These are phyloP conservation scores for Onychomys arenicola DNA, from an alignment of 2,797 vertebrate genomes.

Conservation along the genomic window DNA sequence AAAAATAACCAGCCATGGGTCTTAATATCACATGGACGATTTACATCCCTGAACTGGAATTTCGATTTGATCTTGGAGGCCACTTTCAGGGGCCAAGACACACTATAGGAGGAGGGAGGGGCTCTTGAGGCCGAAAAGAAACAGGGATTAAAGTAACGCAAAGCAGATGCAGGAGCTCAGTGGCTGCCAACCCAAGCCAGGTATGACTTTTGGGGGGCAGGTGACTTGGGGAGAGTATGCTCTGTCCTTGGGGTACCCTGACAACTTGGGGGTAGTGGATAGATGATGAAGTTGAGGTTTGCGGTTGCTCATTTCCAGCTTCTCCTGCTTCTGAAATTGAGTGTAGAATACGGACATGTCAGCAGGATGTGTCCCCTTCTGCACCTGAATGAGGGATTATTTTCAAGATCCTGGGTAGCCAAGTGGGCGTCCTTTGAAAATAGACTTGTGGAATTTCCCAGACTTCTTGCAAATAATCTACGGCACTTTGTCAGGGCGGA, in stretches of 20 bases:
- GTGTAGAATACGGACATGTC: not conserved
- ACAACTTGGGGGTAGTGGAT: accelerated
- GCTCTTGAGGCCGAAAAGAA: not conserved
- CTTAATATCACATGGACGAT: slow-evolving; percentile 69
- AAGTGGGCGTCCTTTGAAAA: slow-evolving; percentile 65
- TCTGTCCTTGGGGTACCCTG: accelerated
- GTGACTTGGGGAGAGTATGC: not conserved
- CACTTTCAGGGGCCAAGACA: slow-evolving; percentile 42
- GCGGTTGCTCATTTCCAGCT: accelerated
- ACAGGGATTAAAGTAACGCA: not conserved
- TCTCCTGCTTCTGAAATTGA: not conserved
- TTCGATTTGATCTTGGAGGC: slow-evolving; percentile 66
- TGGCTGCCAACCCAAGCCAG: not conserved
- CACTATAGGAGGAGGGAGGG: not conserved
- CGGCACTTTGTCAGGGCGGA: slow-evolving; percentile 69
- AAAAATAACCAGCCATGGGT: slow-evolving; percentile 38
- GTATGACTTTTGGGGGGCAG: not conserved
- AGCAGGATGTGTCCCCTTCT: not conserved
- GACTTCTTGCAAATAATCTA: slow-evolving; percentile 72
- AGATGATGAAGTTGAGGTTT: not conserved
- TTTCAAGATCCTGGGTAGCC: not conserved
- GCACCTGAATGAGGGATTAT: not conserved
- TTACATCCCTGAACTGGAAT: slow-evolving; percentile 73
- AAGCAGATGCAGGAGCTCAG: not conserved
- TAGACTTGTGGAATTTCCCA: slow-evolving; percentile 73